These are phyloP conservation scores for Cherax quadricarinatus DNA, from an alignment of 1,140 invertebrate species.

Conservation along the genomic window DNA sequence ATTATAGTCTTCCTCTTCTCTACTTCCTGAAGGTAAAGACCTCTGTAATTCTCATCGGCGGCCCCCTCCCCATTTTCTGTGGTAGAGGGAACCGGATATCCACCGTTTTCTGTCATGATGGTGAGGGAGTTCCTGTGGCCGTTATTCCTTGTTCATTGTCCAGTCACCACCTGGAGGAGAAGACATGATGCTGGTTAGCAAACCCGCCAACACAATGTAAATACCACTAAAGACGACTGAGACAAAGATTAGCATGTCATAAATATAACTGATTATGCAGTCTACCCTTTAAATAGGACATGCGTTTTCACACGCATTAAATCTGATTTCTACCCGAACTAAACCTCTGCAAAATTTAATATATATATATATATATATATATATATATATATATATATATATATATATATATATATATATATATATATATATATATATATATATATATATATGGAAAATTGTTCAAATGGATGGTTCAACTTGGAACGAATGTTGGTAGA, in stretches of 20 bases:
- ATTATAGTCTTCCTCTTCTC: slow-evolving; percentile 52
- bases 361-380: too few relatives aligned
- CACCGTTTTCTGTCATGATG: slow-evolving; percentile 38
- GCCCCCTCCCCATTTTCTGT: slow-evolving; percentile 42
- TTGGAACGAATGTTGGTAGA: too few relatives aligned
- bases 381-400: too few relatives aligned
- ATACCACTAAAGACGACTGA: background rate
- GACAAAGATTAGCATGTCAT: background rate
- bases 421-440: too few relatives aligned
- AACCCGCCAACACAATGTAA: background rate
- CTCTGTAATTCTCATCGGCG: slow-evolving; percentile 27
- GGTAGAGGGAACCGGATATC: background rate
- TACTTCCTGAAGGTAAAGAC: slow-evolving; percentile 39
- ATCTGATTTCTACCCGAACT: too few relatives aligned
- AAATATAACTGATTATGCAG: too few relatives aligned
- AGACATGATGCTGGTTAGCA: background rate
- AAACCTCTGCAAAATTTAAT: too few relatives aligned
- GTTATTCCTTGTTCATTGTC: background rate
- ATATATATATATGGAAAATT: too few relatives aligned
- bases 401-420: too few relatives aligned
- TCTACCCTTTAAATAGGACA: too few relatives aligned
- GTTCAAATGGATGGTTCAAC: too few relatives aligned
- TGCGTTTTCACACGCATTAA: too few relatives aligned
- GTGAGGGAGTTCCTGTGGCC: background rate
- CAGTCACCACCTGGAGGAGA: background rate